phyloP scores from a whole-genome alignment of 2,888 invertebrate genomes.

The Tryphoninae sp. region DNA sequence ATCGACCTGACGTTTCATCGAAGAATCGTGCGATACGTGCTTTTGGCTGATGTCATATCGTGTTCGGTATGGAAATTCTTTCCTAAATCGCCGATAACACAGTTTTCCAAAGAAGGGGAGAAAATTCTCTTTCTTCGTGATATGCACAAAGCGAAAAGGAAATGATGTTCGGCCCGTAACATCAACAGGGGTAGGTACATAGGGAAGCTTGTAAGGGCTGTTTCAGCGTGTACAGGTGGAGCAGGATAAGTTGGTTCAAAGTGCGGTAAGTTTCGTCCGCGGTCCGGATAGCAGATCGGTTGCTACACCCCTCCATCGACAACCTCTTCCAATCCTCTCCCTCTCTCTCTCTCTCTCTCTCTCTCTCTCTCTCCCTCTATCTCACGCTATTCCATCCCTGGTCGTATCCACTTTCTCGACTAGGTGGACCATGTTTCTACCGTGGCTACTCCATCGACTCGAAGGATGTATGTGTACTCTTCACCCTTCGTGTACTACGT shows the following conservation, averaged over 20 bases:
- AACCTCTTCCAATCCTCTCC: slow-evolving; percentile 24
- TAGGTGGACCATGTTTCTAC: slow-evolving; percentile 35
- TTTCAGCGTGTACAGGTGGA: neutral
- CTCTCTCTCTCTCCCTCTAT: neutral
- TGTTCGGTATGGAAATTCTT: too few species aligned
- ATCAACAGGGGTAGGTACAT: neutral
- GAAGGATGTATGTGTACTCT: slow-evolving; percentile 4
- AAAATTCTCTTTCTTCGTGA: neutral
- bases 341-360: neutral
- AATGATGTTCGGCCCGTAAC: neutral
- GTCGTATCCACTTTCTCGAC: slow-evolving; percentile 42
- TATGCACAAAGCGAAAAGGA: neutral
- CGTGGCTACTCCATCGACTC: slow-evolving; percentile 20
- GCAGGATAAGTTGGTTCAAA: slow-evolving; percentile 10
- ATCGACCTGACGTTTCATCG: too few species aligned
- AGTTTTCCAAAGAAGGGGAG: neutral
- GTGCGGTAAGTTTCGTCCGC: slow-evolving; percentile 32
- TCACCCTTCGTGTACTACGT: too few species aligned
- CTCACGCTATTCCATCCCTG: neutral
- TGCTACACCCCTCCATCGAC: slow-evolving; percentile 26
- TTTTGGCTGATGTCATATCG: too few species aligned
- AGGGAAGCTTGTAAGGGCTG: slow-evolving; percentile 8
- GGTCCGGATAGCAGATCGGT: slow-evolving; percentile 39
- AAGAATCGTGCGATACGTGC: too few species aligned
- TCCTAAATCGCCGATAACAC: neutral